Percentiles rank a stretch among this genome's conserved stretches.
phyloP scores from a whole-genome alignment of 2,113 vertebrate genomes.

The Andinoacara biseriatus region DNA sequence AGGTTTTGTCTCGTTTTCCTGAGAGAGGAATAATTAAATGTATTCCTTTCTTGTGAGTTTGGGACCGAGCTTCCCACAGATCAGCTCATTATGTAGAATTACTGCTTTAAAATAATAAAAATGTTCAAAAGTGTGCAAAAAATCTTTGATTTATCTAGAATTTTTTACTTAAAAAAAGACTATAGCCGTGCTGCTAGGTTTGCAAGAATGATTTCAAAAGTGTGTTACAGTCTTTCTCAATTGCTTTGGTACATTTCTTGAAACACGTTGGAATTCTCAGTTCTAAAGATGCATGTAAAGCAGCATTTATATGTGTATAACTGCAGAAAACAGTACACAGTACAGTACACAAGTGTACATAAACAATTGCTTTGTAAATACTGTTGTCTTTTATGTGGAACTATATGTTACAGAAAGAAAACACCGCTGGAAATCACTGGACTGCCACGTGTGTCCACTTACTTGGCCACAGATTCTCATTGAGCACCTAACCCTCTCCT shows the following conservation, averaged over 20 bases:
- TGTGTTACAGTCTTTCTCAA: neutral
- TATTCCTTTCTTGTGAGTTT: conserved; percentile 38
- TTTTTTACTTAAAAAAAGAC: neutral
- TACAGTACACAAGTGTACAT: no score
- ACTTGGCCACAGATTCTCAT: neutral
- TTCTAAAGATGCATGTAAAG: neutral
- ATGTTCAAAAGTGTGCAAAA: neutral
- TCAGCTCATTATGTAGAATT: conserved; percentile 18
- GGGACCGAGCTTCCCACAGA: conserved; percentile 5
- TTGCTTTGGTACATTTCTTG: neutral
- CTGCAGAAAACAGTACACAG: no score
- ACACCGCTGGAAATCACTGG: neutral
- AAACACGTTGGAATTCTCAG: neutral
- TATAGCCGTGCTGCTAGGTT: neutral
- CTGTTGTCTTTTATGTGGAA: neutral
- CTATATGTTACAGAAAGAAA: neutral
- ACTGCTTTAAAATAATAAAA: neutral
- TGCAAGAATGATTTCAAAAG: neutral
- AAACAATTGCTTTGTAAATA: no score
- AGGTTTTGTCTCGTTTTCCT: conserved; percentile 61
- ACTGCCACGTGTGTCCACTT: neutral
- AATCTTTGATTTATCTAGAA: neutral
- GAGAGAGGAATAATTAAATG: conserved; percentile 58
- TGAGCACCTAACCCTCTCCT: neutral
- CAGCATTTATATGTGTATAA: neutral